A percentile compares a stretch with the other conserved stretches of the same genome.
phyloP scores from a whole-genome alignment of 2,888 invertebrate species.

The Pherbina coryleti region DNA sequence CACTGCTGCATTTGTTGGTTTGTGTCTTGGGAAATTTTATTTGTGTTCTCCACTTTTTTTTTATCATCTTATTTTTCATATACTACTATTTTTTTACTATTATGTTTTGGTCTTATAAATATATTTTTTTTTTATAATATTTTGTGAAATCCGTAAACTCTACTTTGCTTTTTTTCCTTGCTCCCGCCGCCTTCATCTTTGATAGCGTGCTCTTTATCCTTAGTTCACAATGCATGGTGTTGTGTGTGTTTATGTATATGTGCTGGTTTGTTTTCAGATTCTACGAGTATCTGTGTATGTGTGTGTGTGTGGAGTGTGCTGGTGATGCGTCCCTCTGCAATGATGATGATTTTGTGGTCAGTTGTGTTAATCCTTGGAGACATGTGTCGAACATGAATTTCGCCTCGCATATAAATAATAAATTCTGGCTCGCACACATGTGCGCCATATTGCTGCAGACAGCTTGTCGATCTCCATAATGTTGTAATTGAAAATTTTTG shows the following conservation, averaged over 20 bases:
- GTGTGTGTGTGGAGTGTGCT: conserved; percentile 12
- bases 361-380: conserved; percentile 67
- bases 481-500: conserved; percentile 66
- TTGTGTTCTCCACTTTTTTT: conserved; percentile 43
- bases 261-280: conserved; percentile 36
- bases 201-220: conserved; percentile 7
- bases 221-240: neutral
- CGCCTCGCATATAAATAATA: conserved; percentile 66
- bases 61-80: conserved; percentile 12
- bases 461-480: conserved; percentile 70
- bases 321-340: conserved; percentile 33
- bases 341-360: conserved; percentile 67
- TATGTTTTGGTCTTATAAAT: neutral
- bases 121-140: conserved; percentile 18
- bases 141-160: conserved; percentile 34
- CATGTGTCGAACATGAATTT: conserved; percentile 68
- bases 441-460: conserved; percentile 62
- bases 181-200: neutral
- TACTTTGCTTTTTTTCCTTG: neutral
- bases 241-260: neutral
- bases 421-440: conserved; percentile 58
- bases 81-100: neutral
- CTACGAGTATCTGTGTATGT: conserved; percentile 4
- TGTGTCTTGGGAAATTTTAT: conserved; percentile 57
- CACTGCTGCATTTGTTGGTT: conserved; percentile 44